These are phyloP conservation scores for Neolamprologus fasciatus DNA, from an alignment of 2,113 vertebrate species.

Conservation along the genomic window DNA sequence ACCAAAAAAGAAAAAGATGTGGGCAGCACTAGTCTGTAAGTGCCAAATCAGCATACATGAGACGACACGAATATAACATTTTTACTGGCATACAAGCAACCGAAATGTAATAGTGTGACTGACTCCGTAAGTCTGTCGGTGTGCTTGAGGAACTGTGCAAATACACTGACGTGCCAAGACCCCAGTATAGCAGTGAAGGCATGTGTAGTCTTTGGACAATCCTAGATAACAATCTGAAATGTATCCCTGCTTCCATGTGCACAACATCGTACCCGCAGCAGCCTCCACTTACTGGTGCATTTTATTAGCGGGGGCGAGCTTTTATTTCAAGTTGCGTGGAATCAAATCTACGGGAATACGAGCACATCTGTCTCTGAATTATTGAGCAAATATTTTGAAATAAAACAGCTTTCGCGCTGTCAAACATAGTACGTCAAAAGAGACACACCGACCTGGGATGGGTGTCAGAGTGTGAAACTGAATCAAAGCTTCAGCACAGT, in stretches of 20 bases:
- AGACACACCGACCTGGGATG: background rate
- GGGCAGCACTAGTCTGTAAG: background rate
- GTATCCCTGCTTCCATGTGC: constrained; percentile 35
- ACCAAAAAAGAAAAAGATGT: constrained; percentile 20
- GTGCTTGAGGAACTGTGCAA: constrained; percentile 52
- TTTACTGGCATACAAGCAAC: constrained; percentile 43
- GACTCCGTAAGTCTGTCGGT: constrained; percentile 32
- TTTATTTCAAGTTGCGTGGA: constrained; percentile 48
- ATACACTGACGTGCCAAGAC: constrained; percentile 43
- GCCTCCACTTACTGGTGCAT: constrained; percentile 37
- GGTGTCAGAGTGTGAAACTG: constrained; percentile 34
- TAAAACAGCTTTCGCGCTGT: constrained; percentile 55
- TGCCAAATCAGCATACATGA: constrained; percentile 47
- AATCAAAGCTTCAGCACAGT: background rate
- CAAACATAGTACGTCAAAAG: constrained; percentile 50
- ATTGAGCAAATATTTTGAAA: constrained; percentile 66
- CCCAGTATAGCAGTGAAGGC: constrained; percentile 50
- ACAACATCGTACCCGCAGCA: constrained; percentile 47
- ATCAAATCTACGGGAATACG: constrained; percentile 53
- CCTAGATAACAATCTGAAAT: constrained; percentile 65
- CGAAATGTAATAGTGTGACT: constrained; percentile 41
- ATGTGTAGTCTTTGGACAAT: constrained; percentile 65
- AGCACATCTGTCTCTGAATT: constrained; percentile 63
- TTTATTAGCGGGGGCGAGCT: constrained; percentile 28
- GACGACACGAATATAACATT: constrained; percentile 47